Base-by-base conservation (phyloP, 1,140 invertebrate genomes). In the Anastrepha obliqua region DNA sequence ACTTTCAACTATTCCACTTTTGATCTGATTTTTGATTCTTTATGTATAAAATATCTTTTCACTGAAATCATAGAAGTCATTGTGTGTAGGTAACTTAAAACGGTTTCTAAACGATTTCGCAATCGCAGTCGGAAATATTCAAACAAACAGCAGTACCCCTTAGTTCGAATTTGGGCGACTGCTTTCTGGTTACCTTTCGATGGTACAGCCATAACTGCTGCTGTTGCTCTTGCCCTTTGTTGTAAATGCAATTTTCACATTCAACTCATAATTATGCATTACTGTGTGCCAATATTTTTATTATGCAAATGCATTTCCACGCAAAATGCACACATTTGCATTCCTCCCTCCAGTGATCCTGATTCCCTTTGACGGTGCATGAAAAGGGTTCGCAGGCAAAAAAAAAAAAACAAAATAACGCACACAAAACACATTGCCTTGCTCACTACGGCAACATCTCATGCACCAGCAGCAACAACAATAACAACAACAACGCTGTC, bases 281-380 rank as follows among this genome's bases (percentile, higher is more conserved):
- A 55, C 9, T 81, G 15, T 81, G 8, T 2, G 74, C 47, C 51
- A 81, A 81, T 81, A 58, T 81, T 81, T 81, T 20, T 55, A 55
- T 55, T 81, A 81, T 81, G 47, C 44, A 81, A 81, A 81, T 81
- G 74, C 74, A 17, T 81, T 55, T 20, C 17, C 13, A 55, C 55
- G 13, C 51, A 51, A 81, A n/a, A 55, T 11, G 44, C 47, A 9
- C 74, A 55, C 55, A 81, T 81, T 51, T 81, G 17, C 44, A 81
- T 81, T 55, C 13, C 65, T 5, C 4, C 47, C 6, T 29, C n/a
- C 17, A 44, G 9, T 81, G n/a, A 81, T 15, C 9, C 67, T 74
- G 67, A 74, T 44, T 42, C 17, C 67, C 11, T 5, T 44, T 74
- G 39, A 74, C 5, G 67, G 39, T 39, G 6, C 7, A 15, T 44